Evolutionary conservation across 2,113 vertebrate genomes (phyloP).

Genomic region (Sorex fumeus): DNA sequence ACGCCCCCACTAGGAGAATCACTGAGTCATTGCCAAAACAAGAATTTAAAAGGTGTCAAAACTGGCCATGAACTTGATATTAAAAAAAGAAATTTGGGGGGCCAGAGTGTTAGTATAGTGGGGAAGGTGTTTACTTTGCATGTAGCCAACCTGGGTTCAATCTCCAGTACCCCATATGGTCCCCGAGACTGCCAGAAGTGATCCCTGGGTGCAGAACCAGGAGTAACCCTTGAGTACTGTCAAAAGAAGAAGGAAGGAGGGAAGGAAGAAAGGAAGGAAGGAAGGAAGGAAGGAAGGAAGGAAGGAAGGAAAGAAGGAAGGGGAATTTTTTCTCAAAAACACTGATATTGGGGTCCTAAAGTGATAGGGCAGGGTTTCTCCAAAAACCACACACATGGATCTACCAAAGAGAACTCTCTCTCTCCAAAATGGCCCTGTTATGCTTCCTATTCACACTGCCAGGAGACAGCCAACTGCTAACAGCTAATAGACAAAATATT

Average conservation of each 20-base stretch:
- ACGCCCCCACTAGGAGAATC: background rate
- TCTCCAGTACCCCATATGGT: too few species aligned
- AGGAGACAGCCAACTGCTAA: background rate
- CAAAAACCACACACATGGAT: background rate
- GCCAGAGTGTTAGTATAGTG: too few species aligned
- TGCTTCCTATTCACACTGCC: background rate
- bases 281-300: too few species aligned
- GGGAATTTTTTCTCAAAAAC: background rate
- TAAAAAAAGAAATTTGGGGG: background rate
- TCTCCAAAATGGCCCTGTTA: background rate
- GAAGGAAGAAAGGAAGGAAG: too few species aligned
- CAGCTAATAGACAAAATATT: background rate
- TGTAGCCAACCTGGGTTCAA: too few species aligned
- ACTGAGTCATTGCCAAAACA: background rate
- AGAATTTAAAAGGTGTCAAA: background rate
- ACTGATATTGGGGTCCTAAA: background rate
- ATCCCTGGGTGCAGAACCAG: too few species aligned
- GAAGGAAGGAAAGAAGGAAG: too few species aligned
- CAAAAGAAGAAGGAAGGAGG: too few species aligned
- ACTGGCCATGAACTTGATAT: background rate
- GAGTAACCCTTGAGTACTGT: too few species aligned
- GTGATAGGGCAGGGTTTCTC: background rate
- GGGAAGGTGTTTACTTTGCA: too few species aligned
- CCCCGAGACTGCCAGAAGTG: too few species aligned
- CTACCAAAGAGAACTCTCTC: background rate